These are phyloP conservation scores for Neopipo cinnamomea DNA, from an alignment of 2,113 vertebrate species.

Conservation along the genomic window DNA sequence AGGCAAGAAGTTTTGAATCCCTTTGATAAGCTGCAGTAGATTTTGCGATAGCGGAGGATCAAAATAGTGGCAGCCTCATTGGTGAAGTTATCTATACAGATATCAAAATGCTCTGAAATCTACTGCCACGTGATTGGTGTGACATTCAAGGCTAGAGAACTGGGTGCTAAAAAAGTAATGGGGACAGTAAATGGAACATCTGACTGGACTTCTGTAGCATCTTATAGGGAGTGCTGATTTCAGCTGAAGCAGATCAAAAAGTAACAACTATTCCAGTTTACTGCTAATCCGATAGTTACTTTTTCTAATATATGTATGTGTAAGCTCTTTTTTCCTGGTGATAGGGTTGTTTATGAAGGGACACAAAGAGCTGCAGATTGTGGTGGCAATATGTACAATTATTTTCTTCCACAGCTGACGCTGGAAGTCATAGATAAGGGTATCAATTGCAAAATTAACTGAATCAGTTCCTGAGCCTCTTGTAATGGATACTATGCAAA, in stretches of 20 bases:
- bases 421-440: background rate
- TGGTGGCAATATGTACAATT: background rate
- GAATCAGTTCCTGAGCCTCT: background rate
- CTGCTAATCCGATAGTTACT: background rate
- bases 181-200: background rate
- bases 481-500: background rate
- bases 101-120: background rate
- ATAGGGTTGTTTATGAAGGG: background rate
- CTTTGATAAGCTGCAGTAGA: background rate
- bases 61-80: background rate
- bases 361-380: background rate
- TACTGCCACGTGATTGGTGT: background rate
- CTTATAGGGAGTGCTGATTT: background rate
- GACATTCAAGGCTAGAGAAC: background rate
- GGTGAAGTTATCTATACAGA: background rate
- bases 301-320: background rate
- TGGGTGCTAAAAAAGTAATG: background rate
- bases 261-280: background rate
- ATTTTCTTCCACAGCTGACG: background rate
- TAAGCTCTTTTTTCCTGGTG: background rate
- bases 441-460: background rate
- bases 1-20: background rate
- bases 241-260: background rate
- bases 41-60: accelerated
- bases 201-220: background rate